Conservation (phyloP, 2,113 vertebrate genomes). For the Aldabrachelys gigantea region DNA sequence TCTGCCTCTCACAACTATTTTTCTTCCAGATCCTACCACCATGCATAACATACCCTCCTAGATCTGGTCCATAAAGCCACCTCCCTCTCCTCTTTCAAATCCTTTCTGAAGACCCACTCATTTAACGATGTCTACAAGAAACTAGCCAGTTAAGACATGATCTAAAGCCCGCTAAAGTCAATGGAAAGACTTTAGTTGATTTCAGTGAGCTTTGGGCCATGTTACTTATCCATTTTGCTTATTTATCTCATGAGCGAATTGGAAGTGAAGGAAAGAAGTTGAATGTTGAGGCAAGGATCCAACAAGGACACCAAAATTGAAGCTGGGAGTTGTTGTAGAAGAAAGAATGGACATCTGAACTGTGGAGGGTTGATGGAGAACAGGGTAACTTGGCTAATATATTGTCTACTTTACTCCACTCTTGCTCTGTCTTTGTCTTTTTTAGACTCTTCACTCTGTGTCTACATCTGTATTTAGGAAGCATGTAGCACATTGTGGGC, state of each 20-base stretch:
- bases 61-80: neutral
- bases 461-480: neutral
- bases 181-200: constrained; percentile 49
- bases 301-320: neutral
- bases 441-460: neutral
- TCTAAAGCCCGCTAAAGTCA: neutral
- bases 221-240: constrained; percentile 59
- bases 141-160: constrained; percentile 34
- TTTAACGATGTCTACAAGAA: neutral
- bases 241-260: constrained; percentile 49
- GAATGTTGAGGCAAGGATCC: neutral
- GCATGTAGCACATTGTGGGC: neutral
- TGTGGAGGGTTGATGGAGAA: neutral
- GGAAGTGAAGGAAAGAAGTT: neutral
- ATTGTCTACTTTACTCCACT: neutral
- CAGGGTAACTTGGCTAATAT: neutral
- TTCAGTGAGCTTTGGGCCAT: constrained; percentile 26
- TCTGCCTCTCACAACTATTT: neutral
- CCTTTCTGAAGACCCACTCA: neutral
- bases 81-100: neutral
- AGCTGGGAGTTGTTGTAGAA: neutral
- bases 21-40: neutral
- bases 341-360: neutral
- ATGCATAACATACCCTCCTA: neutral
- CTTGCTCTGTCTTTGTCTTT: neutral